phyloP scores from a whole-genome alignment of 1,140 invertebrate genomes.

The Mizuhopecten yessoensis region DNA sequence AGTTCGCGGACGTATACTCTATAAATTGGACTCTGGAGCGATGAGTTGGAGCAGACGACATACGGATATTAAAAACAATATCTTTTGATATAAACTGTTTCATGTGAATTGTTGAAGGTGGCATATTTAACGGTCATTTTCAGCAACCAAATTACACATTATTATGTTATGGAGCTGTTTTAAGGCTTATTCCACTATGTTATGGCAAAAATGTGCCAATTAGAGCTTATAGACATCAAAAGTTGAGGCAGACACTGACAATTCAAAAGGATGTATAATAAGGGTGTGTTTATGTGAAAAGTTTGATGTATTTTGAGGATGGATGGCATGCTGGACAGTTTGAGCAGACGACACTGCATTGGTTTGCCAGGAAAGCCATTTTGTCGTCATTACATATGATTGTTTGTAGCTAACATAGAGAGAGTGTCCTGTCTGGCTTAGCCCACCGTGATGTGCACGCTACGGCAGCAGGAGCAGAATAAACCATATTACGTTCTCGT shows the following conservation, averaged over 20 bases:
- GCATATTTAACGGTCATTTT: too few relatives aligned
- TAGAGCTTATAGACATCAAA: background rate
- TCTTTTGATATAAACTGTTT: too few relatives aligned
- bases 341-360: constrained; percentile 14
- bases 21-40: background rate
- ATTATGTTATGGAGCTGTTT: too few relatives aligned
- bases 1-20: background rate
- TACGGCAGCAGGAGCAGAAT: constrained; percentile 9
- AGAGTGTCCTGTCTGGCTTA: constrained; percentile 31
- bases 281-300: background rate
- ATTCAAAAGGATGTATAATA: too few relatives aligned
- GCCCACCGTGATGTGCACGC: background rate
- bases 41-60: background rate
- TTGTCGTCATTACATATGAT: constrained; percentile 29
- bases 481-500: background rate
- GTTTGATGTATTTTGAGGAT: background rate
- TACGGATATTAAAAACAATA: background rate
- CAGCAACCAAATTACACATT: too few relatives aligned
- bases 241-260: background rate
- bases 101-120: background rate
- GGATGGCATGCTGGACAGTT: background rate
- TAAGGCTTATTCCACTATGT: too few relatives aligned
- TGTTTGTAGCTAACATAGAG: background rate
- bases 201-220: too few relatives aligned
- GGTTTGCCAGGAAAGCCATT: constrained; percentile 15